Evolutionary conservation across 2,113 vertebrate genomes (phyloP).

Genomic region (Excalfactoria chinensis): DNA sequence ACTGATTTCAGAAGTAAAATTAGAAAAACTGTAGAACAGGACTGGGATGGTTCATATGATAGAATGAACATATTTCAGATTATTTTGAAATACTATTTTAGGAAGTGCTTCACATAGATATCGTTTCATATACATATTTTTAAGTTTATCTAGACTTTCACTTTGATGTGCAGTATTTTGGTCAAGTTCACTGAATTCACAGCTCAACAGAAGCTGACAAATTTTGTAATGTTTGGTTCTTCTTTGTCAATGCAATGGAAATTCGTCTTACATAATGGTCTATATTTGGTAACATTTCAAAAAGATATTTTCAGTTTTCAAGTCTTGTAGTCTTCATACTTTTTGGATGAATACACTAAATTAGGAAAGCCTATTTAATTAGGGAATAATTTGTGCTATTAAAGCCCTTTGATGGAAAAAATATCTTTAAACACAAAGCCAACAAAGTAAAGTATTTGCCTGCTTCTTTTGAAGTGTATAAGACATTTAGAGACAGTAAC

Average conservation of each 20-base stretch:
- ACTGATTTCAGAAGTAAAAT: not conserved
- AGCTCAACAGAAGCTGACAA: not conserved
- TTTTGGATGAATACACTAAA: not conserved
- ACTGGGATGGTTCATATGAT: not conserved
- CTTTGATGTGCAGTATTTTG: not conserved
- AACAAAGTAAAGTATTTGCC: not conserved
- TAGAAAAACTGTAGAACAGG: not conserved
- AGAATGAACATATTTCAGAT: not conserved
- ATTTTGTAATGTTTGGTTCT: not conserved
- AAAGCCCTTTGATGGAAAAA: not conserved
- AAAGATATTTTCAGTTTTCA: not conserved
- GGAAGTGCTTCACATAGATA: not conserved
- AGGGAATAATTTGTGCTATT: not conserved
- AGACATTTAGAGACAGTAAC: not conserved
- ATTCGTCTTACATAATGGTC: not conserved
- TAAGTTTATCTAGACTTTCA: not conserved
- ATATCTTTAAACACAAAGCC: not conserved
- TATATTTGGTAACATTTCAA: not conserved
- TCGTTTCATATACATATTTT: not conserved
- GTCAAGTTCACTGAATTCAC: not conserved
- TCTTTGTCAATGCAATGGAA: not conserved
- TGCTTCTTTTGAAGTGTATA: not conserved
- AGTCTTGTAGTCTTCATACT: not conserved
- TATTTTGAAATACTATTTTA: not conserved
- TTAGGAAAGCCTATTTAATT: not conserved